These are phyloP conservation scores for Platysteira castanea DNA, from an alignment of 2,113 vertebrate genomes.

Conservation along the genomic window DNA sequence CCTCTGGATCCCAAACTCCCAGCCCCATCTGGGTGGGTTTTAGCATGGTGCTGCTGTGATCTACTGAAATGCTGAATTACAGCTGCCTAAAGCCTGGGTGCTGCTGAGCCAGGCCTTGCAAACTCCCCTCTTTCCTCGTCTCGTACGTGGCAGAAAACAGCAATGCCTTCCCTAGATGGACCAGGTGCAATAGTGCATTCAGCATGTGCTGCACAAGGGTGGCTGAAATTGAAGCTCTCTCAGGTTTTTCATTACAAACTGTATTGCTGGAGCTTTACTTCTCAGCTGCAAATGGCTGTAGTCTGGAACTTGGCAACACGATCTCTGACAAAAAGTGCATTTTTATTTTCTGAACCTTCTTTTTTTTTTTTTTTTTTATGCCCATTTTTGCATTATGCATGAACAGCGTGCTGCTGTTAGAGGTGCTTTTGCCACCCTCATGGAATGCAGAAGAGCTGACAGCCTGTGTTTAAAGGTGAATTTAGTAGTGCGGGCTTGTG, in stretches of 20 bases:
- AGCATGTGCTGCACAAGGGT: background rate
- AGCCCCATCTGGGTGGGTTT: rapidly evolving
- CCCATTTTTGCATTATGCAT: background rate
- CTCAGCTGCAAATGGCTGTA: background rate
- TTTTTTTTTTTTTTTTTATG: background rate
- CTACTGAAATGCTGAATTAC: background rate
- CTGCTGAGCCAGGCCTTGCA: background rate
- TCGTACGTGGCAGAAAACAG: background rate
- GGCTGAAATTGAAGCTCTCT: background rate
- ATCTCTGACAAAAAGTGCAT: background rate
- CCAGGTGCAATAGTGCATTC: background rate
- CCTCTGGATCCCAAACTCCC: background rate
- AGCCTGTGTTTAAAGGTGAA: background rate
- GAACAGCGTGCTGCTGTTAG: background rate
- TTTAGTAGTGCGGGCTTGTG: background rate
- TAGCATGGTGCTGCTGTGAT: rapidly evolving
- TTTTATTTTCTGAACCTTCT: background rate
- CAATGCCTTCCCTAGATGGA: background rate
- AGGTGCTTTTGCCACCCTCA: background rate
- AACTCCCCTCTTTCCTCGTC: background rate
- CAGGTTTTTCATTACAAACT: background rate
- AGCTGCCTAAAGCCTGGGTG: background rate
- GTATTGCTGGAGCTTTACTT: background rate
- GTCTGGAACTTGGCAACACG: background rate
- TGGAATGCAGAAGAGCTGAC: background rate